Evolutionary conservation across 2,888 invertebrate genomes (phyloP).

Genomic region (Amorpha juglandis): DNA sequence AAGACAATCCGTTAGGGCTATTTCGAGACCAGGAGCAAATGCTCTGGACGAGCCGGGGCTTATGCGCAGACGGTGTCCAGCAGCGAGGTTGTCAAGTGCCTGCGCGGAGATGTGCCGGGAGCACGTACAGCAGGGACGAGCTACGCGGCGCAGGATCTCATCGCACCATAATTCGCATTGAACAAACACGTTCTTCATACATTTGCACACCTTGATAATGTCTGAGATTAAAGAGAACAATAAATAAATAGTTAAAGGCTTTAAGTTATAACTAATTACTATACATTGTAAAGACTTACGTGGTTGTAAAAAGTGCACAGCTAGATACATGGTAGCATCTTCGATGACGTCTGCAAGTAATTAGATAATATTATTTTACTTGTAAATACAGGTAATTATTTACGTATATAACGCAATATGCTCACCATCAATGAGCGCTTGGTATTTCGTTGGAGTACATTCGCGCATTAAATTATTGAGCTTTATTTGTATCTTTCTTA

Average conservation of each 20-base stretch:
- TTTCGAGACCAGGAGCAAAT: conserved; percentile 54
- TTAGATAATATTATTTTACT: conserved; percentile 20
- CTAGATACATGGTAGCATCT: conserved; percentile 66
- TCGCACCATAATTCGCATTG: conserved; percentile 78
- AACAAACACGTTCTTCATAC: conserved; percentile 74
- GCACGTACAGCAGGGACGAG: conserved; percentile 68
- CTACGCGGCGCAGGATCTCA: conserved; percentile 66
- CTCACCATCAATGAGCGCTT: conserved; percentile 60
- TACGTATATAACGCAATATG: background rate
- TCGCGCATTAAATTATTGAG: conserved; percentile 56
- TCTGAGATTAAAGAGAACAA: conserved; percentile 46
- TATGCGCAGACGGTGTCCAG: conserved; percentile 41
- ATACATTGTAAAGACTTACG: conserved; percentile 51
- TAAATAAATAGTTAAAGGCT: background rate
- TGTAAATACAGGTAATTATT: background rate
- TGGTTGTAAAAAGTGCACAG: conserved; percentile 64
- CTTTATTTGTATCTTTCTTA: conserved; percentile 72
- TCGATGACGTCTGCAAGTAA: conserved; percentile 65
- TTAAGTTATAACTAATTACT: background rate
- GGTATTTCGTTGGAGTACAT: conserved; percentile 49
- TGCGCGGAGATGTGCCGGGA: conserved; percentile 62
- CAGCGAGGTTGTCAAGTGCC: conserved; percentile 54
- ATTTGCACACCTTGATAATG: conserved; percentile 70
- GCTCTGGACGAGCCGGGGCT: conserved; percentile 45
- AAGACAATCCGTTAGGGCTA: conserved; percentile 58